These are phyloP conservation scores for Tokudaia muenninki DNA, from an alignment of 2,797 vertebrate species.

Conservation along the genomic window DNA sequence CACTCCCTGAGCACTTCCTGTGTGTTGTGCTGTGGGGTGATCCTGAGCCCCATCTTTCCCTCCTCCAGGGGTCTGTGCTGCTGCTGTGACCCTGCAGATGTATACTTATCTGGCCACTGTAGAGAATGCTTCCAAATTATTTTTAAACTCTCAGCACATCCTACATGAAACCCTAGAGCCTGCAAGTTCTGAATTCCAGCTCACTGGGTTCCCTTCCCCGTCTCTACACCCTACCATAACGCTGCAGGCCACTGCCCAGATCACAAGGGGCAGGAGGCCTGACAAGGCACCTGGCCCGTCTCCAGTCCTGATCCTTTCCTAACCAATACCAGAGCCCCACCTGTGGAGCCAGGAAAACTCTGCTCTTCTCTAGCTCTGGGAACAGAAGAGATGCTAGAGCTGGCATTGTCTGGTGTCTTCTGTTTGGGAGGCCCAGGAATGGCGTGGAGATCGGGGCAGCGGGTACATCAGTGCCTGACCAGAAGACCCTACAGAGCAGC, in stretches of 20 bases:
- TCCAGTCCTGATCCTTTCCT: not conserved
- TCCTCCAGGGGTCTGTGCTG: not conserved
- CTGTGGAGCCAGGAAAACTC: not conserved
- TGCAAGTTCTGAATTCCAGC: constrained; percentile 35
- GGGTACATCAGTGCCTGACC: not conserved
- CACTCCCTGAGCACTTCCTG: not conserved
- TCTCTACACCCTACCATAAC: not conserved
- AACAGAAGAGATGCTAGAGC: not conserved
- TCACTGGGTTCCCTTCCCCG: not conserved
- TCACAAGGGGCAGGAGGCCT: not conserved
- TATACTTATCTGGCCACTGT: not conserved
- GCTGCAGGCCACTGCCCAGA: not conserved
- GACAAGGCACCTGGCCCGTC: not conserved
- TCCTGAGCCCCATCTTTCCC: not conserved
- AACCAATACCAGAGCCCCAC: not conserved
- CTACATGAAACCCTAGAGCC: constrained; percentile 1
- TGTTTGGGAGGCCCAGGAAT: not conserved
- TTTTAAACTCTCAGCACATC: constrained; percentile 61
- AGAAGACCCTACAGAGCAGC: not conserved
- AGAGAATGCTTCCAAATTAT: constrained; percentile 21
- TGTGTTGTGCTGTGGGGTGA: not conserved
- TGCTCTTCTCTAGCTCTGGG: not conserved
- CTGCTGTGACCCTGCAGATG: not conserved
- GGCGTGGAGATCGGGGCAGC: not conserved
- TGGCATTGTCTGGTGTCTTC: not conserved